Conservation (phyloP, 2,113 vertebrate genomes). For the Hyla sarda region DNA sequence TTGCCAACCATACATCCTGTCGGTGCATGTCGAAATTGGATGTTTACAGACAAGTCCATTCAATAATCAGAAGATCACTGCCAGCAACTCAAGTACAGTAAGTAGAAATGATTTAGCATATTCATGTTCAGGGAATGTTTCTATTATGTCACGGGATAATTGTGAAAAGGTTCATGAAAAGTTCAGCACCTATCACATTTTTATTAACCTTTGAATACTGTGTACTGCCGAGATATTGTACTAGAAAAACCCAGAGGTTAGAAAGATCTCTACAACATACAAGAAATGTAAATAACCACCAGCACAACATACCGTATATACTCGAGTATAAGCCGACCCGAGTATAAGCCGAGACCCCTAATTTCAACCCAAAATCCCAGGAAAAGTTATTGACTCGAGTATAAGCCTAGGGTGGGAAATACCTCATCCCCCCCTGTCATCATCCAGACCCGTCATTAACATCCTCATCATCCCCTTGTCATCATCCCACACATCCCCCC, state of each 20-base stretch:
- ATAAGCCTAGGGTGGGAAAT: too few species aligned
- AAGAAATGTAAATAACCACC: background rate
- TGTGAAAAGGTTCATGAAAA: background rate
- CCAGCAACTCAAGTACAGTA: slow-evolving; percentile 81
- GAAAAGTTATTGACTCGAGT: too few species aligned
- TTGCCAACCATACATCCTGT: slow-evolving; percentile 96
- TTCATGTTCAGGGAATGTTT: background rate
- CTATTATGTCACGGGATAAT: background rate
- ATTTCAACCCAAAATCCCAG: too few species aligned
- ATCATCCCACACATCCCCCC: too few species aligned
- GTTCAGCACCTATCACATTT: background rate
- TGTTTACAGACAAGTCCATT: slow-evolving; percentile 92
- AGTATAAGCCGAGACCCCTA: too few species aligned
- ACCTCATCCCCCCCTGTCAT: too few species aligned
- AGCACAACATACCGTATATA: too few species aligned
- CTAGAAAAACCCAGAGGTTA: background rate
- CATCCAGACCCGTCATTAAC: too few species aligned
- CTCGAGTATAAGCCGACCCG: too few species aligned
- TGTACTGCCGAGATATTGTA: background rate
- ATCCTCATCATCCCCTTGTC: too few species aligned
- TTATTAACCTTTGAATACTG: background rate
- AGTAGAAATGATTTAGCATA: slow-evolving; percentile 69
- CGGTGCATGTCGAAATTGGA: slow-evolving; percentile 95
- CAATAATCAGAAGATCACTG: slow-evolving; percentile 92
- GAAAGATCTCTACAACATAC: background rate